Conservation (phyloP, 2,888 invertebrate genomes). For the Invenusta paracnida region DNA sequence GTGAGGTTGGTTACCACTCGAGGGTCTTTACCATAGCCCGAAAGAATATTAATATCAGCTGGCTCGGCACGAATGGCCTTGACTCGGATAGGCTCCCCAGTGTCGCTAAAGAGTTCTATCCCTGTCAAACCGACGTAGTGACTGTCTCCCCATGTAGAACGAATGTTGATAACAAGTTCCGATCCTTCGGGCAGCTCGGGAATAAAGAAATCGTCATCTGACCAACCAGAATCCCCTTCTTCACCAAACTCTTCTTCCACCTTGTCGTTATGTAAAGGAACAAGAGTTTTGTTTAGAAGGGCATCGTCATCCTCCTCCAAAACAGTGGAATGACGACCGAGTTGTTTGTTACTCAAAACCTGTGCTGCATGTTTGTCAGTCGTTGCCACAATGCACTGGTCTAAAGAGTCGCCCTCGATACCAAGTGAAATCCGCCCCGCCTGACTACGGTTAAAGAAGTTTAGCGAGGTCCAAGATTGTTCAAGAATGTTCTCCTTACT, state of each 20-base stretch:
- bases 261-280: not conserved
- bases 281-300: too few relatives aligned
- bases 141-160: constrained; percentile 72
- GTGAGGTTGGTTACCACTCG: constrained; percentile 67
- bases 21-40: constrained; percentile 68
- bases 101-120: constrained; percentile 70
- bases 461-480: constrained; percentile 59
- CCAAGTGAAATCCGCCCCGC: constrained; percentile 58
- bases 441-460: constrained; percentile 57
- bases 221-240: constrained; percentile 18
- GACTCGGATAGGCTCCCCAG: constrained; percentile 66
- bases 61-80: constrained; percentile 65
- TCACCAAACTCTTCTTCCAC: constrained; percentile 30
- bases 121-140: constrained; percentile 75
- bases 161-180: constrained; percentile 68
- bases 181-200: constrained; percentile 73
- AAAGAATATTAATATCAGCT: constrained; percentile 67
- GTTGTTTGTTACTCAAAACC: not conserved
- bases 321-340: not conserved
- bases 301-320: not conserved
- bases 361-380: too few relatives aligned
- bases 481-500: constrained; percentile 47
- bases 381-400: constrained; percentile 17
- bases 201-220: constrained; percentile 66
- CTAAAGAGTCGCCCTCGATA: constrained; percentile 50